Evolutionary conservation across 2,113 vertebrate species (phyloP), one percentile per base, ranked within the genome.

Genomic region (Leucopsar rothschildi): DNA sequence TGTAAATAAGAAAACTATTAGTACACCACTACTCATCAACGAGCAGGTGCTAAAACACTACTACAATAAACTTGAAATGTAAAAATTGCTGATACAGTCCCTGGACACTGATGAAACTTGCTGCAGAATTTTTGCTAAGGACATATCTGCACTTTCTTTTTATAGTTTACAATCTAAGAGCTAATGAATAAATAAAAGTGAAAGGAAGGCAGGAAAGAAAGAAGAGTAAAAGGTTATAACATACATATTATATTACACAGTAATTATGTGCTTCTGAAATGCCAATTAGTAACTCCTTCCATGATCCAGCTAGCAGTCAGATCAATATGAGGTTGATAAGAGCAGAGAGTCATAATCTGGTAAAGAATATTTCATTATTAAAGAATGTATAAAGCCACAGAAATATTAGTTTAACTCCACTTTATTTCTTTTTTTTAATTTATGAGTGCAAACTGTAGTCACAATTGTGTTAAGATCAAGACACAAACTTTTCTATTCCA

Each of bases 121-220:
- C 61, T 42, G 75, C 66, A 83, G 89, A 72, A 65, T 63, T 95
- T 87, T 80, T 94, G 31, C 49, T 85, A 75, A 68, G 61, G 81
- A 76, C 23, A 4, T 84, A 87, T 42, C 73, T 87, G 44, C 44
- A 60, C 39, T 90, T 64, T 59, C 68, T 52, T 65, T 90, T 90
- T 56, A 69, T 50, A 91, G 75, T 87, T 97, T 94, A 94, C 68
- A 88, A n/a, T 63, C 86, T 86, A 83, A 96, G 91, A 96, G 90
- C 92, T 94, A 95, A 96, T 95, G 59, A 96, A 97, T 96, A 97
- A 97, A 96, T 97, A 97, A 96, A 96, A 96, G 31, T 86, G 47
- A 92, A 95, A 88, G 76, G 80, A 93, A 94, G 24, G 80, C 52
- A 77, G 42, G 33, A 52, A 81, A 93, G 75, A 90, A 90, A 78